Evolutionary conservation across 2,113 vertebrate genomes (phyloP).

Genomic region (Paralichthys olivaceus): DNA sequence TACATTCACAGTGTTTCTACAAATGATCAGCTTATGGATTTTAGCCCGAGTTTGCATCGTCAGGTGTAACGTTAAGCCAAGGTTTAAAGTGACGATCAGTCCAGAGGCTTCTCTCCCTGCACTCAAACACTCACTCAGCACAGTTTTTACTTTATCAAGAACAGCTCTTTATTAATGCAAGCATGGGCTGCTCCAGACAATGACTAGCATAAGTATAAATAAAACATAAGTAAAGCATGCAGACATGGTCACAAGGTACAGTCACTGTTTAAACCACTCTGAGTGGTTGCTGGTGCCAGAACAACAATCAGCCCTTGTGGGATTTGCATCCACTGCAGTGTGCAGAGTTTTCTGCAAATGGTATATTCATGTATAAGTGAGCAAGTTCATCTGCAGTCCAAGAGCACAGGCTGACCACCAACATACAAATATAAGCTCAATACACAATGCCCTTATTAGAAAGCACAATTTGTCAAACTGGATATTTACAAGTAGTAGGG

Average conservation of each 20-base stretch:
- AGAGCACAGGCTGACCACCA: not conserved
- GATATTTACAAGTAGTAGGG: not conserved
- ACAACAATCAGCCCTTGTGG: not conserved
- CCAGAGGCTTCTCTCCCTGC: constrained; percentile 6
- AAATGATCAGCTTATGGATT: constrained; percentile 9
- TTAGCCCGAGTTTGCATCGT: not conserved
- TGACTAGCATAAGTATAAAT: constrained; percentile 41
- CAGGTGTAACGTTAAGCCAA: not conserved
- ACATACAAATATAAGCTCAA: not conserved
- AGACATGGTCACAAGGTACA: constrained; percentile 15
- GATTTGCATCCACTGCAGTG: not conserved
- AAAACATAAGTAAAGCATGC: constrained; percentile 29
- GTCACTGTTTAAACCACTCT: not conserved
- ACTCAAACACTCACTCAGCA: not conserved
- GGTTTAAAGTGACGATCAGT: not conserved
- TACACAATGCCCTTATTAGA: too few species aligned
- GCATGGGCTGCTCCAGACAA: constrained; percentile 28
- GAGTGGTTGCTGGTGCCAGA: constrained; percentile 3
- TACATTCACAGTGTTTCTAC: constrained; percentile 17
- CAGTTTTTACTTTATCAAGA: constrained; percentile 8
- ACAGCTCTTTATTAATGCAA: constrained; percentile 3
- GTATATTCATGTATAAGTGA: constrained; percentile 11
- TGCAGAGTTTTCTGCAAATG: not conserved
- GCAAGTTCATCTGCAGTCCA: constrained; percentile 39
- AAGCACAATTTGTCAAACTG: not conserved